These are phyloP conservation scores for Onthophagus sagittarius DNA, from an alignment of 2,888 invertebrate species.

Conservation along the genomic window DNA sequence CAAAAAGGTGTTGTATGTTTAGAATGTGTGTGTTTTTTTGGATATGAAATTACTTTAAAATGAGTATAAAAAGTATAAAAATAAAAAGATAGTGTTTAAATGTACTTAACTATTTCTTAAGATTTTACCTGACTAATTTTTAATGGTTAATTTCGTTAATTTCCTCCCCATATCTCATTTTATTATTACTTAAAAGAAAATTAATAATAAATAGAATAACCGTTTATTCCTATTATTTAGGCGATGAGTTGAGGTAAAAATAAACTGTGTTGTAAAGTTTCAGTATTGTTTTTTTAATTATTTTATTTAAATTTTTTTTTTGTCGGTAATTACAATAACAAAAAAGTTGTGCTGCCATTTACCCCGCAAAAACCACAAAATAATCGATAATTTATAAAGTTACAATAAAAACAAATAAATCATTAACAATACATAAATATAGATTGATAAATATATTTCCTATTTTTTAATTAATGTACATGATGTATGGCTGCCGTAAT, in stretches of 20 bases:
- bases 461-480: no score
- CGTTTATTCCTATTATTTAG: neutral
- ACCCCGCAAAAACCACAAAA: no score
- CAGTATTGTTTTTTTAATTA: neutral
- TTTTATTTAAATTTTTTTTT: neutral
- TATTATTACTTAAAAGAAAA: no score
- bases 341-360: no score
- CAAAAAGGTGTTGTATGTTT: neutral
- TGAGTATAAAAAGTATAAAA: neutral
- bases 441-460: no score
- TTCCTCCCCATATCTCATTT: no score
- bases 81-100: neutral
- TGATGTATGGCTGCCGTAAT: no score
- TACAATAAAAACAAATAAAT: no score
- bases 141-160: neutral
- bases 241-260: neutral
- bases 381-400: neutral
- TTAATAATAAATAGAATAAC: no score
- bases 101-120: neutral
- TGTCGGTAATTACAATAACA: neutral
- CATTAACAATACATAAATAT: no score
- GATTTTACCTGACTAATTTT: neutral
- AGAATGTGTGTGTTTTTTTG: neutral
- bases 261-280: neutral
- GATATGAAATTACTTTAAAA: neutral